Evolutionary conservation across 2,888 invertebrate species (phyloP), one percentile per base, ranked within the genome.

Genomic region (Cheilosia vulpina): DNA sequence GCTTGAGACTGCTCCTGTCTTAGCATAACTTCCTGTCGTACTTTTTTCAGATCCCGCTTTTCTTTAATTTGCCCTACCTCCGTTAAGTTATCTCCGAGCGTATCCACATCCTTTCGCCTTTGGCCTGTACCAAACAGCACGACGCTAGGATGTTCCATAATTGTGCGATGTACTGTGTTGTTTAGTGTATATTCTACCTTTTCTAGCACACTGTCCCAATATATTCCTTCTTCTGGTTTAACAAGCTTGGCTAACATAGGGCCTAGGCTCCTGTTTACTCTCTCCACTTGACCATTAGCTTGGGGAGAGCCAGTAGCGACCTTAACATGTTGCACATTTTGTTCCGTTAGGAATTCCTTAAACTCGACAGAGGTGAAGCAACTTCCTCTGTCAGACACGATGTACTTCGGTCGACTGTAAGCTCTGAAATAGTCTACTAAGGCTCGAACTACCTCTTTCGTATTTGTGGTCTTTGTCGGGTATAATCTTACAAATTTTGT

Each of bases 221-320:
- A 45, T 9, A 65, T 6, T 7, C 21, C 31, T 6, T 73, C 60
- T 6, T 79, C 76, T 0, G 66, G 47, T 34, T 72, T 72, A 0
- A 45, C 52, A 9, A 85, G 15, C 68, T 88, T 88, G 0, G 87
- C 75, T 0, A 87, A 71, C 88, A 88, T 88, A 15, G 88, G 80
- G 0, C 60, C 66, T 6, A 88, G 24, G 13, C 45, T 84, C 31
- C 87, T 87, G 21, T 88, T 89, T 0, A 88, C 77, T 41, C 88
- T 75, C 65, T 89, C 88, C 1, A 27, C 60, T 4, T 60, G 60
- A 6, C 41, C 60, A 24, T 60, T 43, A 3, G 43, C 43, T 43
- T 60, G 60, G 0, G 43, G 60, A 2, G 60, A 60, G 2, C 60
- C 60, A 4, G 60, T 60, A 0, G 34, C 57, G 2, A 57, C 11